Conservation (phyloP, 2,113 vertebrate species). For the Ornithorhynchus anatinus region DNA sequence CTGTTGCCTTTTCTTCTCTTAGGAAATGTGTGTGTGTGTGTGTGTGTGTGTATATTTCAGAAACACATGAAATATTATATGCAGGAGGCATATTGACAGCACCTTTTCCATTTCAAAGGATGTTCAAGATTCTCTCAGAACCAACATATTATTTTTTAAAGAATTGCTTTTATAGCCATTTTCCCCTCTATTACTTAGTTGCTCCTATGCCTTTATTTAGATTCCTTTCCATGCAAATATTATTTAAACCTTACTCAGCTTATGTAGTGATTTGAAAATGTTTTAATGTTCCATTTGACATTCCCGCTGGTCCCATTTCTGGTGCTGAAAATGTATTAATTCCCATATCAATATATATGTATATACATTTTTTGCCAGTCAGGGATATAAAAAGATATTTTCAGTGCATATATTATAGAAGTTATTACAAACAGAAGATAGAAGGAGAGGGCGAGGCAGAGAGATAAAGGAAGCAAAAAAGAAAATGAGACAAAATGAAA, state of each 20-base stretch:
- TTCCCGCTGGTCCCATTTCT: conserved; percentile 30
- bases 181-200: conserved; percentile 24
- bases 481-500: not conserved
- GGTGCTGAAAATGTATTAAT: conserved; percentile 45
- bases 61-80: not conserved
- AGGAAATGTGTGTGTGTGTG: not conserved
- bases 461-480: not conserved
- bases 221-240: conserved; percentile 33
- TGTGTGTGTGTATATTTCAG: not conserved
- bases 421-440: conserved; percentile 6
- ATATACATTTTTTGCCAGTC: conserved; percentile 29
- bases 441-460: not conserved
- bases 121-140: not conserved
- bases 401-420: conserved; percentile 14
- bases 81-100: not conserved
- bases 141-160: conserved; percentile 17
- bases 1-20: not conserved
- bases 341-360: conserved; percentile 44
- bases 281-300: conserved; percentile 46
- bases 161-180: conserved; percentile 28
- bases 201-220: conserved; percentile 38
- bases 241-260: conserved; percentile 38
- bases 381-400: conserved; percentile 31
- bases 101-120: not conserved
- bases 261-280: conserved; percentile 36